A percentile compares a stretch with the other conserved stretches of the same genome.
Evolutionary conservation across 2,113 vertebrate genomes (phyloP).

Genomic region (Stomatorhinus ivindoensis): DNA sequence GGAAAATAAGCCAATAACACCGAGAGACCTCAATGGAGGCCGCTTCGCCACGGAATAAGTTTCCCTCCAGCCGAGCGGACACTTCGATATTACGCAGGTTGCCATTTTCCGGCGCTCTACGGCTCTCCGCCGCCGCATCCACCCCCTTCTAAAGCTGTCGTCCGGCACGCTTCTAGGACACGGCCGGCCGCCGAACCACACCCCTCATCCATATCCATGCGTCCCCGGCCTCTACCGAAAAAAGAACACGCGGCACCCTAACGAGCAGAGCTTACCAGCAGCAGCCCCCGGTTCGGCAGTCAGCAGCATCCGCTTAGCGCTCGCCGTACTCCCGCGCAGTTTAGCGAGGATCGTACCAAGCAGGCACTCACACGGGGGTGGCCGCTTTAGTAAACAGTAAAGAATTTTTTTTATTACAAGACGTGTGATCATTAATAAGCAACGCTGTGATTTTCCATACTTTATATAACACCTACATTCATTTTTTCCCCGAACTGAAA

Average conservation of each 20-base stretch:
- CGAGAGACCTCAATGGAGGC: too few species aligned
- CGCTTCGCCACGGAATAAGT: not conserved
- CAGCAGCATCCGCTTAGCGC: not conserved
- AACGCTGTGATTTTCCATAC: not conserved
- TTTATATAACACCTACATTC: not conserved
- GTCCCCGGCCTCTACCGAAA: not conserved
- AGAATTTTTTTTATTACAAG: not conserved
- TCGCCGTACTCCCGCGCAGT: slow-evolving; percentile 29
- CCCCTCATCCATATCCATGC: not conserved
- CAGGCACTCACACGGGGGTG: not conserved
- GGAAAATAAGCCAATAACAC: not conserved
- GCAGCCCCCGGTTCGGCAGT: not conserved
- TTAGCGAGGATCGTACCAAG: slow-evolving; percentile 23
- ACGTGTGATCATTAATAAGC: not conserved
- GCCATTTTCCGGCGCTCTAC: not conserved
- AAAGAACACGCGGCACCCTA: not conserved
- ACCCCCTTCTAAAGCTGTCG: not conserved
- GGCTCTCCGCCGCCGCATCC: not conserved
- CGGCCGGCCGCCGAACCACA: not conserved
- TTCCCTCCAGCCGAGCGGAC: not conserved
- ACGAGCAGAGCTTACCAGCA: not conserved
- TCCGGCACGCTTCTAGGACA: not conserved
- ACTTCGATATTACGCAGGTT: not conserved
- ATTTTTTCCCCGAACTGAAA: not conserved
- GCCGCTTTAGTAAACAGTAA: not conserved